Evolutionary conservation across 2,113 vertebrate genomes (phyloP), one percentile per base, ranked within the genome.

Genomic region (Hippocampus comes): DNA sequence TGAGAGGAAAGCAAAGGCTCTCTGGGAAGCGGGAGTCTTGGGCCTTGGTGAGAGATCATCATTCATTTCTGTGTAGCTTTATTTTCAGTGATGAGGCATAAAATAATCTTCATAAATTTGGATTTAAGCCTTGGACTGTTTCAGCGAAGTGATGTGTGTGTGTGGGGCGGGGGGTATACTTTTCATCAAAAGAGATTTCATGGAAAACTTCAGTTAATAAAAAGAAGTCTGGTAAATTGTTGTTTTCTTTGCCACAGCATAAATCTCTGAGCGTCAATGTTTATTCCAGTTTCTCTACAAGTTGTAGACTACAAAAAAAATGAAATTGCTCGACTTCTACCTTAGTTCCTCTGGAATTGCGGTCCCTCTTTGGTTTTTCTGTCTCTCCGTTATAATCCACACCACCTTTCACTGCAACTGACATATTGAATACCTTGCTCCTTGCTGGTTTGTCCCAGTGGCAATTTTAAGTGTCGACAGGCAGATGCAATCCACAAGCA

Each of bases 401-500:
- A 8, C 71, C 20, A 70, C 71, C 69, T 86, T 77, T 82, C 88
- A 88, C 77, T 73, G 80, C 64, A 63, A 75, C 80, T 86, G 85
- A 89, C 85, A 81, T 84, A 82, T 80, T 81, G 82, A 89, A 87
- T 79, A 71, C 79, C 84, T 88, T 46, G 10, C 65, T 72, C 80
- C 68, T 82, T 78, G 48, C 63, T 75, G 17, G 81, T 86, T 86
- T 84, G 68, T 74, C 82, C 72, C 74, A 59, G 79, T 78, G 84
- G 78, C 71, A 86, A 88, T 90, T 86, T 89, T 77, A 84, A 75
- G 81, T 77, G 78, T 90, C 90, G 88, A 90, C 86, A 84, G 81
- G 68, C 69, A 86, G 82, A 89, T 74, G 80, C 78, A 70, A 77
- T 80, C 71, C 82, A 86, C 74, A 73, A 82, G 77, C 83, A 79